These are phyloP conservation scores for Schmidtea mediterranea DNA, from an alignment of 1,140 invertebrate genomes.

Conservation along the genomic window DNA sequence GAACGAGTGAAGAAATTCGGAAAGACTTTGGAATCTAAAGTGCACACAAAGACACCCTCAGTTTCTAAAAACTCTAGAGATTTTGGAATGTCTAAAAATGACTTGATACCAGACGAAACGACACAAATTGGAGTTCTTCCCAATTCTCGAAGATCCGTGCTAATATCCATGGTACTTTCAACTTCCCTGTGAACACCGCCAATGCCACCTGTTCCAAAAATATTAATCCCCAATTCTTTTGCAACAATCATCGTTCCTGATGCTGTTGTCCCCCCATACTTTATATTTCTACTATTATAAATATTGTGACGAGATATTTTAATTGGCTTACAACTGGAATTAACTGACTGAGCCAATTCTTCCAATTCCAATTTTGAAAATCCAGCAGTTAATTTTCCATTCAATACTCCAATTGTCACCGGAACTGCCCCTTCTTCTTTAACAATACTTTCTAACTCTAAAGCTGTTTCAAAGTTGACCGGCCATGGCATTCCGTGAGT, in stretches of 20 bases:
- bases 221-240: conserved; percentile 45
- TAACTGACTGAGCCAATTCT: conserved; percentile 17
- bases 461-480: conserved; percentile 54
- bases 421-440: conserved; percentile 48
- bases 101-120: conserved; percentile 79
- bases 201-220: conserved; percentile 70
- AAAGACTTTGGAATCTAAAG: conserved; percentile 29
- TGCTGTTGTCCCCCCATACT: conserved; percentile 77
- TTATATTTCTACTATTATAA: conserved; percentile 22
- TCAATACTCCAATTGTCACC: conserved; percentile 63
- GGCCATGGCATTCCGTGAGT: conserved; percentile 93
- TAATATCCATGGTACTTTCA: conserved; percentile 48
- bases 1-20: conserved; percentile 62
- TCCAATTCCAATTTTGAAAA: conserved; percentile 37
- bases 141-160: conserved; percentile 70
- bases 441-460: conserved; percentile 49
- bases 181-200: conserved; percentile 76
- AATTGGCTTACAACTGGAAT: conserved; percentile 37
- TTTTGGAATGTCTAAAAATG: conserved; percentile 70
- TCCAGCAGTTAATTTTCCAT: conserved; percentile 52
- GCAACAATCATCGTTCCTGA: conserved; percentile 66
- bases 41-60: conserved; percentile 60
- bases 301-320: background rate
- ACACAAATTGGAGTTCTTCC: conserved; percentile 57
- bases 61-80: conserved; percentile 90